Percentiles rank a stretch among this genome's conserved stretches.
Conservation (phyloP, 1,140 invertebrate genomes). For the Drosophila eugracilis region DNA sequence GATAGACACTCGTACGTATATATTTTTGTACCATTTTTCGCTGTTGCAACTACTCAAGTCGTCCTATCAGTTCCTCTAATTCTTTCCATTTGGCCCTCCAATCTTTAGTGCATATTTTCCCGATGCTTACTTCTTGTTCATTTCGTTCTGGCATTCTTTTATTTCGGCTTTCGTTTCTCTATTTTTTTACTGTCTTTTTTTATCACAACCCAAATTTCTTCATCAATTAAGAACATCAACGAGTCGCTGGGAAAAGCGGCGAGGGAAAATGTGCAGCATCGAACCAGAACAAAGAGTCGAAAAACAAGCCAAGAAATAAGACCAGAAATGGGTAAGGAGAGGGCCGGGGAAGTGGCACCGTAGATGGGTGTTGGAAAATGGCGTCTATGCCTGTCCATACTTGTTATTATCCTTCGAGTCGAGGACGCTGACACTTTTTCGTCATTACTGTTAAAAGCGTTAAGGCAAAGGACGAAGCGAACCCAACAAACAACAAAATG, state of each 20-base stretch:
- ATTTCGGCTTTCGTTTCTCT: background rate
- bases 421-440: conserved; percentile 84
- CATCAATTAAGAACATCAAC: conserved; percentile 83
- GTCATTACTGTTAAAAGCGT: conserved; percentile 84
- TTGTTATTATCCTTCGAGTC: conserved; percentile 81
- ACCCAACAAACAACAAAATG: conserved; percentile 69
- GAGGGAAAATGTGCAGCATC: conserved; percentile 8
- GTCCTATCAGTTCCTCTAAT: background rate
- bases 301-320: conserved; percentile 22
- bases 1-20: background rate
- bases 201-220: conserved; percentile 78
- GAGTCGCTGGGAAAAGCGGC: conserved; percentile 50
- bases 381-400: conserved; percentile 74
- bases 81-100: background rate
- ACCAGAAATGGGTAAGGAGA: conserved; percentile 9
- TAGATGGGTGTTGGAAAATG: too few species aligned
- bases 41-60: background rate
- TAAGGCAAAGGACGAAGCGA: conserved; percentile 62
- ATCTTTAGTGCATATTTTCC: conserved; percentile 43
- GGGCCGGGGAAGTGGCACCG: too few species aligned
- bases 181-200: conserved; percentile 23
- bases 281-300: conserved; percentile 21
- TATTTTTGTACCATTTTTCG: conserved; percentile 14
- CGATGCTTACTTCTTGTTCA: conserved; percentile 38
- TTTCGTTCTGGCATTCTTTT: conserved; percentile 35